Conservation (phyloP, 2,888 invertebrate species). For the Melanotus villosus region DNA sequence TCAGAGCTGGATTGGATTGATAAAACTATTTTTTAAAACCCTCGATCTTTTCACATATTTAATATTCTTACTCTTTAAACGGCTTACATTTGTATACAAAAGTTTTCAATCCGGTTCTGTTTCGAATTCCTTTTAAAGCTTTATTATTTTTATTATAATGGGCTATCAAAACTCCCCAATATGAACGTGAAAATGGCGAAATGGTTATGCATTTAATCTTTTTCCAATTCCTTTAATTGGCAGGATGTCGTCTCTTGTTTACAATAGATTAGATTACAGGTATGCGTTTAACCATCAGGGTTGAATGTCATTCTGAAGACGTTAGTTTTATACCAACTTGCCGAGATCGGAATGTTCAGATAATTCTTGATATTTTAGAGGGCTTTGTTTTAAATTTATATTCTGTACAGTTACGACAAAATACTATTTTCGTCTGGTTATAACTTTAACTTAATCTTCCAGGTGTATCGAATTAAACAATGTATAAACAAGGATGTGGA, state of each 20-base stretch:
- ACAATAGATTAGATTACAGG: conserved; percentile 40
- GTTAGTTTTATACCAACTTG: conserved; percentile 17
- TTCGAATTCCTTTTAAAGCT: conserved; percentile 20
- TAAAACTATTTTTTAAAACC: too few relatives aligned
- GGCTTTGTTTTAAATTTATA: conserved; percentile 64
- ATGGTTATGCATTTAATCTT: conserved; percentile 2
- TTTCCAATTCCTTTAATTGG: conserved; percentile 21
- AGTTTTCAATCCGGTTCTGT: too few relatives aligned
- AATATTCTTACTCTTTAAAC: too few relatives aligned
- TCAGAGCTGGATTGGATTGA: too few relatives aligned
- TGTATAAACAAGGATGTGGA: too few relatives aligned
- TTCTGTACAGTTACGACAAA: conserved; percentile 33
- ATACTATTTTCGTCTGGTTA: not conserved
- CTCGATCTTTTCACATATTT: too few relatives aligned
- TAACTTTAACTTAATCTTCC: not conserved
- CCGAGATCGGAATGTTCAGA: conserved; percentile 66
- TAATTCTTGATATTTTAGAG: conserved; percentile 65
- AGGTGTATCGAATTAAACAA: too few relatives aligned
- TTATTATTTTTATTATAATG: conserved; percentile 22
- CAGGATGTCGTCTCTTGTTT: conserved; percentile 29
- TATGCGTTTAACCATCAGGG: conserved; percentile 41
- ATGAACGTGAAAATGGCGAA: conserved; percentile 24
- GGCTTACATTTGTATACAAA: too few relatives aligned
- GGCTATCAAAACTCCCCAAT: not conserved
- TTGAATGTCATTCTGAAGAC: conserved; percentile 66